These are phyloP conservation scores for Diceros bicornis DNA, from an alignment of 2,797 vertebrate species.

Conservation along the genomic window DNA sequence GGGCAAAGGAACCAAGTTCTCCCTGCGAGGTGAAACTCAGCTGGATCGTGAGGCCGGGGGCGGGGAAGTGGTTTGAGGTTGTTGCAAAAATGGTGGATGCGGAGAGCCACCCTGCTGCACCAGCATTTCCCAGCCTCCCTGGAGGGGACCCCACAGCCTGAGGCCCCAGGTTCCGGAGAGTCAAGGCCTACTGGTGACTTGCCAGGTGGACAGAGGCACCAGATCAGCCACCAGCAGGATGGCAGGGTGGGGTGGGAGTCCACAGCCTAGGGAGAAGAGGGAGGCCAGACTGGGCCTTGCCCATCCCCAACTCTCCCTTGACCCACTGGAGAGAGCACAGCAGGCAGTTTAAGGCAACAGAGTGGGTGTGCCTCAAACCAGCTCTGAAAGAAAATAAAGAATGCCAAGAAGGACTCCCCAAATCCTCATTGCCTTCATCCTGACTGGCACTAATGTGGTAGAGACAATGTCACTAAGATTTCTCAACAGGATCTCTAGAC, in stretches of 20 bases:
- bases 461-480: background rate
- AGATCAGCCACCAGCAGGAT: background rate
- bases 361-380: background rate
- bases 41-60: background rate
- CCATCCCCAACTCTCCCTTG: background rate
- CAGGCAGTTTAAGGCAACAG: background rate
- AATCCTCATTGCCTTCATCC: background rate
- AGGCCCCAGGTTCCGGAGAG: background rate
- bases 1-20: background rate
- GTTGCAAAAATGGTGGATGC: background rate
- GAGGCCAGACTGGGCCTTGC: background rate
- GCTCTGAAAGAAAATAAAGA: background rate
- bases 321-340: background rate
- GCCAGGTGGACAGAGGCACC: background rate
- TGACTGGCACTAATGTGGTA: rapidly evolving
- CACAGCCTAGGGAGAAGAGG: background rate
- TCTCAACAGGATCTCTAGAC: background rate
- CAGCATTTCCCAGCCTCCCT: background rate
- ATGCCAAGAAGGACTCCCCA: background rate
- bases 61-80: background rate
- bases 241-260: background rate
- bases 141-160: rapidly evolving
- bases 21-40: background rate
- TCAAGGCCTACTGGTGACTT: background rate
- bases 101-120: background rate